A percentile compares a stretch with the other conserved stretches of the same genome.
phyloP scores from a whole-genome alignment of 2,113 vertebrate genomes.

The Tympanuchus pallidicinctus region DNA sequence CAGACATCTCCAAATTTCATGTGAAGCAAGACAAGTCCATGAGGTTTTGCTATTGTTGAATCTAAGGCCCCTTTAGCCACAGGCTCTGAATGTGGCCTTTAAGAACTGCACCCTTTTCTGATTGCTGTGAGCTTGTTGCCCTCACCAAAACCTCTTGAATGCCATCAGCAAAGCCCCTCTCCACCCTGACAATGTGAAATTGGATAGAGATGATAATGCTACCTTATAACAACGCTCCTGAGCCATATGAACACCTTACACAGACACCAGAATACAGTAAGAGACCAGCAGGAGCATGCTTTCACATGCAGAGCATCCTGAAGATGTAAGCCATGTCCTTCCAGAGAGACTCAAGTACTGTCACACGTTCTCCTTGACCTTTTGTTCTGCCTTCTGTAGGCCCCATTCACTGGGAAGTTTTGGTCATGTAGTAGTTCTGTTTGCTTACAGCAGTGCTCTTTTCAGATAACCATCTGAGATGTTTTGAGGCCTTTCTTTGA shows the following conservation, averaged over 20 bases:
- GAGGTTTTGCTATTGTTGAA: background rate
- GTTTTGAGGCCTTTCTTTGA: fast-evolving
- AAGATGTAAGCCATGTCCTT: background rate
- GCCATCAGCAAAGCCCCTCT: background rate
- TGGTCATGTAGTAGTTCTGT: background rate
- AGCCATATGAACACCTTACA: background rate
- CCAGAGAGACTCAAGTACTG: background rate
- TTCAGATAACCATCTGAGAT: background rate
- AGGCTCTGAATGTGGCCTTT: background rate
- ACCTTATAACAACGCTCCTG: background rate
- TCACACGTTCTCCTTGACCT: background rate
- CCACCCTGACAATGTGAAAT: background rate
- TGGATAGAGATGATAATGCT: background rate
- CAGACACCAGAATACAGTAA: background rate
- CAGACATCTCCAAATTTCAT: background rate
- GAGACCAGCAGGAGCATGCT: background rate
- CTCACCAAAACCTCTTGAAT: background rate
- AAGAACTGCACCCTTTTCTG: background rate
- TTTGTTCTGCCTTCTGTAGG: background rate
- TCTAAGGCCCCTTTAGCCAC: background rate
- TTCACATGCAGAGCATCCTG: background rate
- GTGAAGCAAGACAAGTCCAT: background rate
- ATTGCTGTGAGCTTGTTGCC: background rate
- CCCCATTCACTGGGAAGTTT: background rate
- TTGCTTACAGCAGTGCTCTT: background rate